Evolutionary conservation across 2,113 vertebrate genomes (phyloP), one percentile per base, ranked within the genome.

Genomic region (Dipodomys stephensi): DNA sequence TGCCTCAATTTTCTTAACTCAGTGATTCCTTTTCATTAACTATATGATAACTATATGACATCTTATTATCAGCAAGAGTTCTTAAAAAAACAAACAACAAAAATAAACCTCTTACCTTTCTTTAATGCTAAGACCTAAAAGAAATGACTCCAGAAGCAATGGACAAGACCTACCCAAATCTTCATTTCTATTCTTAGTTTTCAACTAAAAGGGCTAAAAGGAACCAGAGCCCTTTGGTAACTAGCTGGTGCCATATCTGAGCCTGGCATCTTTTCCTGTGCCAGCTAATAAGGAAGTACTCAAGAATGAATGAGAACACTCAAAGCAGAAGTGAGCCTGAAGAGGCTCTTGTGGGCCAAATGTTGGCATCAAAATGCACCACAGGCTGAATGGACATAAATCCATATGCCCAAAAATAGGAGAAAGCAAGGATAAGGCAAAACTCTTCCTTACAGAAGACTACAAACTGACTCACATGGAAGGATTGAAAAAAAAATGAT

Each of bases 381-480:
- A 49, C 8, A 64, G 19, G n/a, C 0, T 13, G 6, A 4, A 3
- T 72, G 68, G 60, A 91, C 76, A 28, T 57, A 65, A 67, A 35
- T 39, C 77, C 4, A 0, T 49, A 74, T 84, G 46, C 53, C 39
- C 39, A 67, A 49, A 49, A 71, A 30, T 46, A 80, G 30, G 92
- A 82, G 92, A 82, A 25, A 78, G 44, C 69, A 89, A 39, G 25
- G 19, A 74, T 57, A 86, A 64, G 22, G 16, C 19, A 72, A 83
- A 64, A 64, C 53, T 30, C 49, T 23, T 78, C 57, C 77, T 82
- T 80, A 80, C 18, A 30, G 46, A 94, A 94, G 82, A 76, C 65
- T 35, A n/a, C 11, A 32, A 64, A 19, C 8, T 15, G n/a, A 88
- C n/a, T 44, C n/a, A 60, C 19, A 35, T 25, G 28, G 72, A 53